Evolutionary conservation across 37 sponge, comb jelly and placozoan genomes (phyloP).

Genomic region (Amphimedon queenslandica): DNA sequence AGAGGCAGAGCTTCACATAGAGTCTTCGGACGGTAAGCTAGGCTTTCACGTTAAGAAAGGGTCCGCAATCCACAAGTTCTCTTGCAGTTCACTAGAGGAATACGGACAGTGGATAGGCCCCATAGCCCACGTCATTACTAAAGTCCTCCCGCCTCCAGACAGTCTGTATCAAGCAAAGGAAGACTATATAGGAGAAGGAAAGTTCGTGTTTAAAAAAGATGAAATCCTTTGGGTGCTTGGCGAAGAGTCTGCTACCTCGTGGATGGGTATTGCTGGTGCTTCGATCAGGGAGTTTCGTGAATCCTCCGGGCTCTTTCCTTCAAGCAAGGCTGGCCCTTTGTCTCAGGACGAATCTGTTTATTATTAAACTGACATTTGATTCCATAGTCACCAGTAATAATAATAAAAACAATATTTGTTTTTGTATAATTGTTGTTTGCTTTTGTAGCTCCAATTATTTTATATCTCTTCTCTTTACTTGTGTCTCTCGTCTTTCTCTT

Average conservation of each 20-base stretch:
- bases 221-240: constrained; percentile 17
- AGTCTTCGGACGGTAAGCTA: constrained; percentile 12
- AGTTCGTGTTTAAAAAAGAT: constrained; percentile 39
- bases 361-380: too few relatives aligned
- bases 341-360: constrained; percentile 14
- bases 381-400: too few relatives aligned
- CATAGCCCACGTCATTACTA: constrained; percentile 16
- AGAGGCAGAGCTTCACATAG: constrained; percentile 16
- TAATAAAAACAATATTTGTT: too few relatives aligned
- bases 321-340: constrained; percentile 13
- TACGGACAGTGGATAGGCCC: constrained; percentile 19
- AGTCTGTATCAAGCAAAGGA: constrained; percentile 24
- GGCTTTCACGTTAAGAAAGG: constrained; percentile 24
- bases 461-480: too few relatives aligned
- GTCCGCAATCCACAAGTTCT: constrained; percentile 25
- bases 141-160: background rate
- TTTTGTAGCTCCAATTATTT: too few relatives aligned
- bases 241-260: constrained; percentile 6
- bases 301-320: constrained; percentile 37
- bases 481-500: too few relatives aligned
- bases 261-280: constrained; percentile 38
- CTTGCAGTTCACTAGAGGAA: constrained; percentile 8
- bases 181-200: constrained; percentile 26
- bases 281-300: background rate
- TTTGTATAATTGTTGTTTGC: too few relatives aligned